These are phyloP conservation scores for Eubasilissa splendida DNA, from an alignment of 2,888 invertebrate genomes.

Conservation along the genomic window DNA sequence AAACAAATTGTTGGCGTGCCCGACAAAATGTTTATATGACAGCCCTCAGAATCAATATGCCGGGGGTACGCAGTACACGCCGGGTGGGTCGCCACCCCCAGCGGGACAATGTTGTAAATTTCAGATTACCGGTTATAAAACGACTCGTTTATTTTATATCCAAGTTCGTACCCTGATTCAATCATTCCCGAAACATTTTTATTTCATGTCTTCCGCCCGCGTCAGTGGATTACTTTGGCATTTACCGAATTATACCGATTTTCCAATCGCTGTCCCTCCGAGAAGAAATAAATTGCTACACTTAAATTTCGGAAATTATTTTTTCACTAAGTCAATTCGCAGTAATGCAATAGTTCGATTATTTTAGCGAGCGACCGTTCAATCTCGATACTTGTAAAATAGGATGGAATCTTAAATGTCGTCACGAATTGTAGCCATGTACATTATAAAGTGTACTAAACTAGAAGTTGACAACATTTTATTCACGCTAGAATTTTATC, in stretches of 20 bases:
- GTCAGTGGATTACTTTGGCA: slow-evolving; percentile 1
- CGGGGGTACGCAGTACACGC: neutral
- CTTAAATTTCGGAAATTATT: too few relatives aligned
- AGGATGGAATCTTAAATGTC: too few relatives aligned
- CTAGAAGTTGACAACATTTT: too few relatives aligned
- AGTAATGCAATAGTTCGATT: too few relatives aligned
- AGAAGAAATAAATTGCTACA: too few relatives aligned
- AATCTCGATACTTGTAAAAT: too few relatives aligned
- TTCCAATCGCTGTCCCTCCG: neutral
- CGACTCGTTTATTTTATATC: slow-evolving; percentile 38
- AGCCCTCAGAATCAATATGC: slow-evolving; percentile 21
- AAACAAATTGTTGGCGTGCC: neutral
- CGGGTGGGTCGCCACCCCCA: neutral
- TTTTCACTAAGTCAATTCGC: too few relatives aligned
- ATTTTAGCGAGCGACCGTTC: too few relatives aligned
- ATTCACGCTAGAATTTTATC: too few relatives aligned
- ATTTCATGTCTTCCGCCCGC: slow-evolving; percentile 23
- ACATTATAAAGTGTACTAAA: too few relatives aligned
- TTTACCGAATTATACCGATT: slow-evolving; percentile 11
- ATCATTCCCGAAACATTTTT: slow-evolving; percentile 33
- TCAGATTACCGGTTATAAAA: slow-evolving; percentile 37
- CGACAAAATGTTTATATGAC: neutral
- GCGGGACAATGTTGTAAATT: slow-evolving; percentile 34
- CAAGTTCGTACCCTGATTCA: slow-evolving; percentile 22
- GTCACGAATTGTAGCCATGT: too few relatives aligned